These are phyloP conservation scores for Drosophila fungiperda DNA, from an alignment of 2,888 invertebrate species.

Conservation along the genomic window DNA sequence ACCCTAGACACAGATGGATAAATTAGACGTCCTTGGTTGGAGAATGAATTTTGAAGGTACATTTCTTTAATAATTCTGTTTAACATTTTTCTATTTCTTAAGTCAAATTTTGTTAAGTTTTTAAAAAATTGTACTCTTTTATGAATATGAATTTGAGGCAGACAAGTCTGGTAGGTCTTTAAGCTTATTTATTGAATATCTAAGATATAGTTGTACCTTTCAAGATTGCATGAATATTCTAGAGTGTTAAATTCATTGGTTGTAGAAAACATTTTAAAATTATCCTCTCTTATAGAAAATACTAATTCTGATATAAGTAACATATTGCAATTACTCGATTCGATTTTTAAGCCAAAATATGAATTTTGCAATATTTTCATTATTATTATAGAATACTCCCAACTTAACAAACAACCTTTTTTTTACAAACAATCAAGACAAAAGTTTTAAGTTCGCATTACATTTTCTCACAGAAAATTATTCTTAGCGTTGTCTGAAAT, in stretches of 20 bases:
- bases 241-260: too few relatives aligned
- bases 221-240: too few relatives aligned
- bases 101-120: neutral
- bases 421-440: neutral
- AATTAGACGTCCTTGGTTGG: neutral
- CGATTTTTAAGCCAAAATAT: neutral
- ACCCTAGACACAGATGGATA: slow-evolving; percentile 1
- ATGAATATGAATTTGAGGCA: too few relatives aligned
- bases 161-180: too few relatives aligned
- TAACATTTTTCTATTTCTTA: neutral
- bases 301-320: neutral
- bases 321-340: neutral
- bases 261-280: neutral
- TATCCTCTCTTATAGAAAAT: neutral
- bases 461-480: neutral
- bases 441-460: neutral
- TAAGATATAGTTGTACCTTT: neutral
- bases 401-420: neutral
- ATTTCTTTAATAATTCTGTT: neutral
- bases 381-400: neutral
- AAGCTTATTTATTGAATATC: neutral
- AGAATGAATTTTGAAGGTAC: neutral
- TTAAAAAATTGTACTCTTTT: too few relatives aligned
- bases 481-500: slow-evolving; percentile 2
- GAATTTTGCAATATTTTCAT: neutral